Conservation (phyloP, 2,113 vertebrate genomes). For the Sylvilagus bachmani region DNA sequence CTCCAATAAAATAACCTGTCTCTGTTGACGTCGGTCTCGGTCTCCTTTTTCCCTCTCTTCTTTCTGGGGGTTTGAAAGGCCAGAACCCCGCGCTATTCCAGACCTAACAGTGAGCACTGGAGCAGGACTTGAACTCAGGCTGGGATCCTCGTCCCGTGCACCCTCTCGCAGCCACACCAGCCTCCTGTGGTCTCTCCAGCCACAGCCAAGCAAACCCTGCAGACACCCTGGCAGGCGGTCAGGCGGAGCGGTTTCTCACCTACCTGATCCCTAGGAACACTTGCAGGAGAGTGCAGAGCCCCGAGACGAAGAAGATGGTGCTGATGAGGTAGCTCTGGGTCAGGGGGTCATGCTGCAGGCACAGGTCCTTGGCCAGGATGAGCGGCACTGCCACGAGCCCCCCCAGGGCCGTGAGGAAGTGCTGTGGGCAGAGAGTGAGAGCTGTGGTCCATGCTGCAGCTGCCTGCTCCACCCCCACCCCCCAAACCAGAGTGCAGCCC, state of each 20-base stretch:
- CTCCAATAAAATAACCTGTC: background rate
- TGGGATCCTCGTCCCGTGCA: background rate
- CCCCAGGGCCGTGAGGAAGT: slow-evolving; percentile 96
- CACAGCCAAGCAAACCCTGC: background rate
- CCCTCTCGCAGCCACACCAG: background rate
- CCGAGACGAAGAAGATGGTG: slow-evolving; percentile 98
- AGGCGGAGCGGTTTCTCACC: slow-evolving; percentile 57
- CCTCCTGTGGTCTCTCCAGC: background rate
- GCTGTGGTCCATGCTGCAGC: accelerated
- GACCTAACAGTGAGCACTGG: background rate
- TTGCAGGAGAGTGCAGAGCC: slow-evolving; percentile 96
- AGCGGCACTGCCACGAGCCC: slow-evolving; percentile 95
- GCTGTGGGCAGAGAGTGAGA: slow-evolving; percentile 87
- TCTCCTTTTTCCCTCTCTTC: too few species aligned
- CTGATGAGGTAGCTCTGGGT: slow-evolving; percentile 97
- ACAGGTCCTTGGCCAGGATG: slow-evolving; percentile 95
- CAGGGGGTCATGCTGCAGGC: slow-evolving; percentile 95
- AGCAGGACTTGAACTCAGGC: background rate
- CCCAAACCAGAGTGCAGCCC: background rate
- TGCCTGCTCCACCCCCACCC: background rate
- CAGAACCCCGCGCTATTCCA: too few species aligned
- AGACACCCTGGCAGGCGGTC: background rate
- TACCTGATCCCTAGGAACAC: slow-evolving; percentile 97
- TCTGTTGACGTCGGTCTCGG: too few species aligned
- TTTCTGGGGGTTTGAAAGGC: too few species aligned